Conservation (phyloP, 2,113 vertebrate genomes). For the Rhagologus leucostigma region DNA sequence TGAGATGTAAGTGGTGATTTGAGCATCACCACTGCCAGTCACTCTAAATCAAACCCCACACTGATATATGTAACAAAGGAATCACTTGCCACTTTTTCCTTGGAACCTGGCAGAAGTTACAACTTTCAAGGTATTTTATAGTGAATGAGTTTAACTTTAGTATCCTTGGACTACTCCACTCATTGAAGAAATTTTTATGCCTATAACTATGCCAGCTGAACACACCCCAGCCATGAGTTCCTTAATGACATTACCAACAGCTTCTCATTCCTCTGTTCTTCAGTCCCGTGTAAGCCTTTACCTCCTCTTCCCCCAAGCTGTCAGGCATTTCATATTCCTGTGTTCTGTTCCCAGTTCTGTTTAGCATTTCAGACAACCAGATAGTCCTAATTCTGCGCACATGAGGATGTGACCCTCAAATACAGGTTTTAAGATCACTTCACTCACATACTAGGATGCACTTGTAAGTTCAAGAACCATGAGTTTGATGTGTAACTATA, state of each 20-base stretch:
- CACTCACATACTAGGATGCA: neutral
- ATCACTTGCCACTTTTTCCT: neutral
- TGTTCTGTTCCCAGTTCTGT: neutral
- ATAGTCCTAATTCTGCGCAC: neutral
- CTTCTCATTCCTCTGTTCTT: neutral
- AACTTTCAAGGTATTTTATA: neutral
- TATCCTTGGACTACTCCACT: neutral
- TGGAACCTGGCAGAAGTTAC: neutral
- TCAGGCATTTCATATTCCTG: neutral
- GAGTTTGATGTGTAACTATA: neutral
- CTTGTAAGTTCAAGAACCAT: neutral
- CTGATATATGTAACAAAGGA: neutral
- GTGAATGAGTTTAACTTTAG: neutral
- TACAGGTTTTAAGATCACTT: neutral
- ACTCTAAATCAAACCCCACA: neutral
- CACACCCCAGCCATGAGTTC: neutral
- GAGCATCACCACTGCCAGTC: neutral
- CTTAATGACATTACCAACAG: neutral
- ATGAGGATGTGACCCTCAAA: neutral
- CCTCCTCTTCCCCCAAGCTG: neutral
- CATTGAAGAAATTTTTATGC: neutral
- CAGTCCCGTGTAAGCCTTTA: neutral
- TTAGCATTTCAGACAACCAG: neutral
- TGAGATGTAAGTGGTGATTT: neutral
- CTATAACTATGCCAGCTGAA: neutral